Evolutionary conservation across 2,797 vertebrate species (phyloP).

Genomic region (Hoplostethus atlanticus): DNA sequence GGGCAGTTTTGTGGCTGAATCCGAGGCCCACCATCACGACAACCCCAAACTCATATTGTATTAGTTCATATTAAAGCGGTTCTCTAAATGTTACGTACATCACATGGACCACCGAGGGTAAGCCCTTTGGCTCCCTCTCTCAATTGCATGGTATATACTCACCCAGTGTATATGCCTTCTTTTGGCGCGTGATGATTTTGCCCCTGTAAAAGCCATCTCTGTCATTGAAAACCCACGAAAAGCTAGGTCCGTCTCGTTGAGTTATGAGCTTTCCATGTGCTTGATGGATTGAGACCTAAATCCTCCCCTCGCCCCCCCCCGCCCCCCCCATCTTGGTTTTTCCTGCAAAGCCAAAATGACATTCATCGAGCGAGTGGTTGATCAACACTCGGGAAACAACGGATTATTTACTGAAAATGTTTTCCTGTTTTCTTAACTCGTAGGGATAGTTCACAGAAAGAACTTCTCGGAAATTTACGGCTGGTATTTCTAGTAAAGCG

Average conservation of each 20-base stretch:
- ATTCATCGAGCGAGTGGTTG: conserved; percentile 38
- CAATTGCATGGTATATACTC: conserved; percentile 45
- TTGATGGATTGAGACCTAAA: conserved; percentile 64
- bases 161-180: conserved; percentile 54
- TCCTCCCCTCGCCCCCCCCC: conserved; percentile 39
- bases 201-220: conserved; percentile 78
- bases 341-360: conserved; percentile 29
- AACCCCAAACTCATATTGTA: conserved; percentile 21
- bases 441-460: background rate
- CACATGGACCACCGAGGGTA: conserved; percentile 60
- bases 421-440: background rate
- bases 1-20: conserved; percentile 22
- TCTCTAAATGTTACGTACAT: conserved; percentile 56
- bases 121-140: conserved; percentile 9
- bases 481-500: background rate
- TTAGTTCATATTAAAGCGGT: conserved; percentile 34
- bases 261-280: conserved; percentile 74
- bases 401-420: conserved; percentile 13
- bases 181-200: conserved; percentile 60
- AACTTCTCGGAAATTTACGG: background rate
- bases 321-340: background rate
- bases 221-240: conserved; percentile 67
- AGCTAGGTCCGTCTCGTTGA: conserved; percentile 52
- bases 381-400: conserved; percentile 29
- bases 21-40: conserved; percentile 35